phyloP scores from a whole-genome alignment of 2,888 invertebrate species.

The Phortica magna region DNA sequence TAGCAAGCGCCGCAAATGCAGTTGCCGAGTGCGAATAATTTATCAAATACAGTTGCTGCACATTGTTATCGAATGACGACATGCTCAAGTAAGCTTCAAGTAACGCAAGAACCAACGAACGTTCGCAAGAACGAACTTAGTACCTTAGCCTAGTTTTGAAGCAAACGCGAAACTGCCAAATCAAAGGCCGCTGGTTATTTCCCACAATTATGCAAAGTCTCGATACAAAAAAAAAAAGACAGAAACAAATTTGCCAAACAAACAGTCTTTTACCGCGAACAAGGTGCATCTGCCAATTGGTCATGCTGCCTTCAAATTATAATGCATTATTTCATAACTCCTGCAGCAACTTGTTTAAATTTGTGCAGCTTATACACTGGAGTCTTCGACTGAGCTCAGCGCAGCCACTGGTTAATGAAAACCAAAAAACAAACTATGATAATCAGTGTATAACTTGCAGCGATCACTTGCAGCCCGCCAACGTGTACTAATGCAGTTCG shows the following conservation, averaged over 20 bases:
- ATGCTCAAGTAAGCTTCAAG: conserved; percentile 54
- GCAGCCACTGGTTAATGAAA: conserved; percentile 35
- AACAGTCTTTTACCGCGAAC: conserved; percentile 59
- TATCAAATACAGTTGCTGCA: conserved; percentile 51
- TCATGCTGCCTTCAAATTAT: conserved; percentile 57
- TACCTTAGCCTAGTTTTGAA: conserved; percentile 68
- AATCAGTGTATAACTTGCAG: conserved; percentile 48
- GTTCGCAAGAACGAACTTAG: conserved; percentile 49
- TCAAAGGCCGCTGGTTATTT: conserved; percentile 68
- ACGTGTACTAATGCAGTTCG: conserved; percentile 9
- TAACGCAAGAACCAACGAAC: not conserved
- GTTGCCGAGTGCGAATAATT: conserved; percentile 49
- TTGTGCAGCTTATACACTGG: conserved; percentile 48
- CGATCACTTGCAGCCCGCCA: conserved; percentile 72
- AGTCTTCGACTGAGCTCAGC: not conserved
- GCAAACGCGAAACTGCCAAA: conserved; percentile 24
- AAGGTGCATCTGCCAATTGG: conserved; percentile 67
- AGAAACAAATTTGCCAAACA: conserved; percentile 50
- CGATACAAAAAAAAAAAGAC: conserved; percentile 45
- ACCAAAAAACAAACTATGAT: conserved; percentile 34
- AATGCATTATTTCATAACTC: conserved; percentile 72
- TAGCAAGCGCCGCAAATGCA: conserved; percentile 5
- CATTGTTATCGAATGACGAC: conserved; percentile 43
- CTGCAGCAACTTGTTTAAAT: conserved; percentile 71
- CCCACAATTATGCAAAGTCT: conserved; percentile 66